Evolutionary conservation across 1,140 invertebrate genomes (phyloP).

Genomic region (Calliopsis andreniformis): DNA sequence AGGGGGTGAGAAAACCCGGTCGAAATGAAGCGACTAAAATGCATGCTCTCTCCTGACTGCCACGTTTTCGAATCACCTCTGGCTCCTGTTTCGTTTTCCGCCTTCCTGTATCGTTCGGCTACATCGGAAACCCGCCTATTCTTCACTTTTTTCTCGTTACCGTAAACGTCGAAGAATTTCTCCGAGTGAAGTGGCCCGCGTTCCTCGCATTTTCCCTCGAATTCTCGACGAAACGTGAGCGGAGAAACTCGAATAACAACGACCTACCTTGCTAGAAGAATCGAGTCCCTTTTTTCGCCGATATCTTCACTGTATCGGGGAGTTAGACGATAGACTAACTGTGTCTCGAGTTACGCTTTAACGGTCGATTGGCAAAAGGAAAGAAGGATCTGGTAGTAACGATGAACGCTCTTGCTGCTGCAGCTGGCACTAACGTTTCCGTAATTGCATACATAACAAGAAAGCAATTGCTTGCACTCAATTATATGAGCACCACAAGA

Average conservation of each 20-base stretch:
- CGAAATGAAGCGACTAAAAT: conserved; percentile 75
- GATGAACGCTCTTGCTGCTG: conserved; percentile 40
- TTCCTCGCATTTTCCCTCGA: background rate
- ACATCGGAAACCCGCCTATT: conserved; percentile 31
- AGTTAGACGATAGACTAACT: background rate
- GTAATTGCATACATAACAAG: conserved; percentile 60
- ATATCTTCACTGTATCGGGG: background rate
- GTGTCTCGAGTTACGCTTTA: background rate
- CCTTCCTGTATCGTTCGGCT: conserved; percentile 36
- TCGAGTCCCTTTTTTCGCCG: background rate
- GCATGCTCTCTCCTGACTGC: conserved; percentile 65
- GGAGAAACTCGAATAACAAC: background rate
- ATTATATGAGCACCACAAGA: conserved; percentile 58
- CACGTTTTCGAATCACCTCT: conserved; percentile 59
- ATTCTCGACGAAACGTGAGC: background rate
- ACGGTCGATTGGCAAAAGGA: background rate
- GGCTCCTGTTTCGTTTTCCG: conserved; percentile 40
- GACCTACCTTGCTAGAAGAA: no score
- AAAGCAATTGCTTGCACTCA: conserved; percentile 54
- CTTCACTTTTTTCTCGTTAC: conserved; percentile 35
- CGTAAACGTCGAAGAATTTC: background rate
- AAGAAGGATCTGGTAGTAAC: conserved; percentile 2
- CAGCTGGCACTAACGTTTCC: conserved; percentile 63
- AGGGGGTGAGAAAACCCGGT: conserved; percentile 30
- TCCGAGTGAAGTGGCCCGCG: background rate